A percentile compares a stretch with the other conserved stretches of the same genome.
Evolutionary conservation across 2,888 invertebrate species (phyloP).

Genomic region (Phasia obesa): DNA sequence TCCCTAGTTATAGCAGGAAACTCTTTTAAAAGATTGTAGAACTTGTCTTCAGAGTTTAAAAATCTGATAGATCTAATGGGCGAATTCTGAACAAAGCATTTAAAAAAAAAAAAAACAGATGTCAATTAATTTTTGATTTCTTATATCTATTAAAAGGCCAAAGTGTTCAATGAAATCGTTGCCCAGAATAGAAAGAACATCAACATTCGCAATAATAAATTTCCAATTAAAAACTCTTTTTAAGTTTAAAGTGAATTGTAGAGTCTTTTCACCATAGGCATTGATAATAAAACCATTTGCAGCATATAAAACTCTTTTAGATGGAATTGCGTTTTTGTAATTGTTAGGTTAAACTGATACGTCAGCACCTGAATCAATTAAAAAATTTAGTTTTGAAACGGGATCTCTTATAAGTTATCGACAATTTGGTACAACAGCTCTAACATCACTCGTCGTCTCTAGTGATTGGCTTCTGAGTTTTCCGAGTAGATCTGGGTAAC

Average conservation of each 20-base stretch:
- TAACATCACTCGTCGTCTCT: not conserved
- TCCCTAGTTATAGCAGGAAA: not conserved
- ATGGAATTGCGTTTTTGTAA: not conserved
- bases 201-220: constrained; percentile 19
- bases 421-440: constrained; percentile 3
- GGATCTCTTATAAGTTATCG: constrained; percentile 2
- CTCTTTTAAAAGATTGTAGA: not conserved
- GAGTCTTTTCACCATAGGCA: constrained; percentile 6
- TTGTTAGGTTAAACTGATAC: not conserved
- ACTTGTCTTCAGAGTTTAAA: too few species aligned
- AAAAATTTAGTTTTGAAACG: constrained; percentile 3
- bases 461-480: not conserved
- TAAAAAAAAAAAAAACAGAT: too few species aligned
- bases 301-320: constrained; percentile 1
- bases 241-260: not conserved
- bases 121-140: too few species aligned
- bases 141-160: too few species aligned
- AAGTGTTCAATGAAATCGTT: too few species aligned
- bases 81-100: too few species aligned
- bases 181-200: not conserved
- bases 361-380: constrained; percentile 4
- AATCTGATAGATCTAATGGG: too few species aligned
- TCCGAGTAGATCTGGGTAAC: not conserved
- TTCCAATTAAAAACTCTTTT: not conserved
- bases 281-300: constrained; percentile 19